Evolutionary conservation across 2,888 invertebrate genomes (phyloP).

Genomic region (Steromphala cineraria): DNA sequence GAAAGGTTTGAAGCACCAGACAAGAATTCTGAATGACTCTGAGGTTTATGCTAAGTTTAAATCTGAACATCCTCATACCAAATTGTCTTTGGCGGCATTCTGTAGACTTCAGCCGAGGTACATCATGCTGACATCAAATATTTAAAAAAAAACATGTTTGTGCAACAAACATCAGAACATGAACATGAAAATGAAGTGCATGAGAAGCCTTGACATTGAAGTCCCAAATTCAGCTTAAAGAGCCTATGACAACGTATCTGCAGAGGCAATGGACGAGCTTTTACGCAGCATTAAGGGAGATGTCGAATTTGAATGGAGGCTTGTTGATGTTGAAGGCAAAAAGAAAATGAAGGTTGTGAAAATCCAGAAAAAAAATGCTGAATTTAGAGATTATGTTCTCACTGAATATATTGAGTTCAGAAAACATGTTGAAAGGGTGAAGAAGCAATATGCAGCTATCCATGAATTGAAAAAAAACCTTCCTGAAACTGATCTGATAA

Average conservation of each 20-base stretch:
- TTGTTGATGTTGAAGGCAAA: constrained; percentile 33
- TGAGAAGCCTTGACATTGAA: constrained; percentile 12
- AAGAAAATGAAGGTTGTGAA: constrained; percentile 38
- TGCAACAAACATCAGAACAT: constrained; percentile 40
- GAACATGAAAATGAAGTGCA: constrained; percentile 33
- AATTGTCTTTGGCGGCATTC: constrained; percentile 24
- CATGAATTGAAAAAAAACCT: no score
- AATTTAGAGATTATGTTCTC: constrained; percentile 22
- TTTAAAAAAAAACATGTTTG: constrained; percentile 35
- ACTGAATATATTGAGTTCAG: constrained; percentile 28
- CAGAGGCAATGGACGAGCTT: constrained; percentile 22
- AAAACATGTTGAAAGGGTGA: constrained; percentile 24
- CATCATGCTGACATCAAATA: constrained; percentile 25
- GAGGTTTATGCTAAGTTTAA: not conserved
- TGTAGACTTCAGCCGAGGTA: constrained; percentile 27
- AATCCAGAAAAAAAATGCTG: not conserved
- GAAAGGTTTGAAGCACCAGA: not conserved
- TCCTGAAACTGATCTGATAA: no score
- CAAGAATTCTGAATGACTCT: not conserved
- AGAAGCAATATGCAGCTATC: constrained; percentile 25
- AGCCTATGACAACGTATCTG: not conserved
- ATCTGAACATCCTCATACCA: not conserved
- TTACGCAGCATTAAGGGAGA: not conserved
- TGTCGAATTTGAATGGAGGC: constrained; percentile 31
- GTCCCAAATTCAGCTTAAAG: constrained; percentile 32